Evolutionary conservation across 2,797 vertebrate species (phyloP), one percentile per base, ranked within the genome.

Genomic region (Oreochromis grahami): DNA sequence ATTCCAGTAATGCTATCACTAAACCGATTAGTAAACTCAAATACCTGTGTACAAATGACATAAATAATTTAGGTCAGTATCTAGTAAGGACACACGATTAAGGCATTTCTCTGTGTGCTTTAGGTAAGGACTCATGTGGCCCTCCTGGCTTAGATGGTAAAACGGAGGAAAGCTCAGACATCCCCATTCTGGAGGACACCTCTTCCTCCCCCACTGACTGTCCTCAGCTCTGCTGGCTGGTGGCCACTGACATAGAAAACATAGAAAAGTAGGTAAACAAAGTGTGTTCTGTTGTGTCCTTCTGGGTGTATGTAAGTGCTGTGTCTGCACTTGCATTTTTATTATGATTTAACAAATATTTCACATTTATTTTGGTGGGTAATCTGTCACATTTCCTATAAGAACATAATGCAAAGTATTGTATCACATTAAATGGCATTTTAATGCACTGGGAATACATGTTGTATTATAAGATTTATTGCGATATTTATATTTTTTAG

Each of bases 241-340:
- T 99, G 96, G 97, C 97, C 92, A 97, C 96, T 53, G 98, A 99
- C 94, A 99, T 99, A 85, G 98, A 99, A 92, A 99, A 98, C 93
- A 98, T 98, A 56, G 98, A 99, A 95, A 98, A 95, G 98, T 98
- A 95, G 77, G 93, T 78, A 8, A 24, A 80, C 26, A 8, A 17
- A 17, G 52, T 36, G 7, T n/a, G 17, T 50, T 74, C 45, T 74
- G 45, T 74, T 74, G 70, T 50, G 45, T 50, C 7, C 43, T 48
- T 48, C 68, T 13, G 43, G 15, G 45, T 74, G 15, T 19, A 72
- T 1, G 4, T 45, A 70, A 15, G 65, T 45, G 24, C 10, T 72
- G 41, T 32, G 70, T 34, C 7, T 50, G 45, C 10, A 74, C 15
- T 8, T 74, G 17, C 2, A 1, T 32, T 29, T 50, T 50, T 74